phyloP scores from a whole-genome alignment of 2,113 vertebrate genomes.

The Chlamydotis undulata region DNA sequence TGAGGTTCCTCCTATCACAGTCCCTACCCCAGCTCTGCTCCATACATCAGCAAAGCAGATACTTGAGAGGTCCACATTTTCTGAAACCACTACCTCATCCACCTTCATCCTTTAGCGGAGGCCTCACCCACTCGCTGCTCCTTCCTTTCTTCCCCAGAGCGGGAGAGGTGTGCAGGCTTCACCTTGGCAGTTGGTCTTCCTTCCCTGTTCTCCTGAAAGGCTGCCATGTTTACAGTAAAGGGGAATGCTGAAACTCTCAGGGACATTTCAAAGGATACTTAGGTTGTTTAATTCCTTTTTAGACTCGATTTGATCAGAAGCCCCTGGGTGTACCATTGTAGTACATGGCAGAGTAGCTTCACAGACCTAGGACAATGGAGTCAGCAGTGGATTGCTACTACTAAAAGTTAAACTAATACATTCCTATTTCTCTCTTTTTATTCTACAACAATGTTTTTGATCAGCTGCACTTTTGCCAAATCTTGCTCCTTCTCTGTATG shows the following conservation, averaged over 20 bases:
- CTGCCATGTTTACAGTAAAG: neutral
- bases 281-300: neutral
- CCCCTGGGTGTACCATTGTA: accelerated
- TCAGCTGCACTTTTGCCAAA: neutral
- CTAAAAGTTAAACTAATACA: neutral
- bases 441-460: neutral
- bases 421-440: neutral
- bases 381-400: neutral
- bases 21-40: neutral
- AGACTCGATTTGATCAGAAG: neutral
- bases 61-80: neutral
- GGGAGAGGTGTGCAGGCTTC: neutral
- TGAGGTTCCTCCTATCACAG: neutral
- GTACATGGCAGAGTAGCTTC: neutral
- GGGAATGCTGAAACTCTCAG: neutral
- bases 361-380: accelerated
- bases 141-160: neutral
- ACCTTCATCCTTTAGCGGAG: too few relatives aligned
- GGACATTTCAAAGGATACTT: neutral
- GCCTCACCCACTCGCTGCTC: accelerated
- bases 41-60: neutral
- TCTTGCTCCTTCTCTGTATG: neutral
- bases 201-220: neutral
- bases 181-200: neutral
- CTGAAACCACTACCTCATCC: neutral